These are phyloP conservation scores for Allacma fusca DNA, from an alignment of 2,888 invertebrate genomes.

Conservation along the genomic window DNA sequence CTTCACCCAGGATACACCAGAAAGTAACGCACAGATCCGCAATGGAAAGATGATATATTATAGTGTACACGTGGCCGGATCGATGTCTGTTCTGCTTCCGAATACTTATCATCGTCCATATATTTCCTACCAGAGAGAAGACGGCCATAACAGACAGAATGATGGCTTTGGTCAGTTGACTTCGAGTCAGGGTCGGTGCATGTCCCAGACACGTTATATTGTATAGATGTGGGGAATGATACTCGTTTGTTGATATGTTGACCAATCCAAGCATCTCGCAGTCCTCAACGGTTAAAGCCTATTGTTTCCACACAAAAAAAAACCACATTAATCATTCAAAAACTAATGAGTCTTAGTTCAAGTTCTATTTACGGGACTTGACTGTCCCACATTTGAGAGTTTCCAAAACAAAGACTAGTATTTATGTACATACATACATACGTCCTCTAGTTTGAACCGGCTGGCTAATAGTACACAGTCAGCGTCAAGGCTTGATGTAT, in stretches of 20 bases:
- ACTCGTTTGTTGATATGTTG: constrained; percentile 6
- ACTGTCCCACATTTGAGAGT: too few species aligned
- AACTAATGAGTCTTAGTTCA: too few species aligned
- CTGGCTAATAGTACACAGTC: too few species aligned
- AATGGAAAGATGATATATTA: constrained; percentile 82
- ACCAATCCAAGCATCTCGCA: constrained; percentile 24
- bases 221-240: constrained; percentile 1
- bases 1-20: too few species aligned
- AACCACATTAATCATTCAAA: too few species aligned
- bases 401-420: too few species aligned
- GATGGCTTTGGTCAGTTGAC: constrained; percentile 73
- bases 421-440: too few species aligned
- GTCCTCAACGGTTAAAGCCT: constrained; percentile 23
- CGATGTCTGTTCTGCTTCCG: constrained; percentile 64
- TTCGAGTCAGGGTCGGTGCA: constrained; percentile 74
- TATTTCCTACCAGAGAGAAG: constrained; percentile 77
- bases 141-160: constrained; percentile 76
- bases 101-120: constrained; percentile 80
- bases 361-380: too few species aligned
- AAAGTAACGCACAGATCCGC: too few species aligned
- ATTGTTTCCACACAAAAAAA: constrained; percentile 1
- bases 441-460: too few species aligned
- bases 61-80: constrained; percentile 72
- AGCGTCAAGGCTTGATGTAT: too few species aligned
- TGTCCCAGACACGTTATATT: constrained; percentile 67